Evolutionary conservation across 2,113 vertebrate species (phyloP).

Genomic region (Clarias gariepinus): DNA sequence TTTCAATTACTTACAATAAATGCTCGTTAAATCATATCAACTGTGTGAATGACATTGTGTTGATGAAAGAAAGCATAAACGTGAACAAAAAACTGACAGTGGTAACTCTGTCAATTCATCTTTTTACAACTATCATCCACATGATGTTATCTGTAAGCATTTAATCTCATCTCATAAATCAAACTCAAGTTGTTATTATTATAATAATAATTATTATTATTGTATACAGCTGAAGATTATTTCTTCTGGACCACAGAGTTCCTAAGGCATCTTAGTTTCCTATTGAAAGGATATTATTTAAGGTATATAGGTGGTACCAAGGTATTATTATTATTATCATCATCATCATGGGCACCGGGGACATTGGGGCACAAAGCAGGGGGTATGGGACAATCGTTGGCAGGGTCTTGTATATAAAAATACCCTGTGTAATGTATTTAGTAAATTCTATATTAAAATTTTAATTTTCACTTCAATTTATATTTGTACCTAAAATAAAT

Average conservation of each 20-base stretch:
- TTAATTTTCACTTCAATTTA: neutral
- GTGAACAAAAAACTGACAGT: neutral
- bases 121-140: neutral
- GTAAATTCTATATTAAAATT: neutral
- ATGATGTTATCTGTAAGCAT: neutral
- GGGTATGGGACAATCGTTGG: too few species aligned
- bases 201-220: too few species aligned
- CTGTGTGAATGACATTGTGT: neutral
- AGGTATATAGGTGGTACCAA: too few species aligned
- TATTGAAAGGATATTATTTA: too few species aligned
- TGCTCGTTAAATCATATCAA: neutral
- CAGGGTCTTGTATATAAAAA: too few species aligned
- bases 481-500: neutral
- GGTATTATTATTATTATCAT: too few species aligned
- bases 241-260: too few species aligned
- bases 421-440: neutral
- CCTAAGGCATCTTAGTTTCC: too few species aligned
- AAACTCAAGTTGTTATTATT: neutral
- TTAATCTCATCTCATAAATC: neutral
- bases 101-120: neutral
- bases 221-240: too few species aligned
- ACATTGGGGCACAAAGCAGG: too few species aligned
- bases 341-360: too few species aligned
- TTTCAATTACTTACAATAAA: neutral
- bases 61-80: neutral